Evolutionary conservation across 2,797 vertebrate genomes (phyloP).

Genomic region (Mycteria americana): DNA sequence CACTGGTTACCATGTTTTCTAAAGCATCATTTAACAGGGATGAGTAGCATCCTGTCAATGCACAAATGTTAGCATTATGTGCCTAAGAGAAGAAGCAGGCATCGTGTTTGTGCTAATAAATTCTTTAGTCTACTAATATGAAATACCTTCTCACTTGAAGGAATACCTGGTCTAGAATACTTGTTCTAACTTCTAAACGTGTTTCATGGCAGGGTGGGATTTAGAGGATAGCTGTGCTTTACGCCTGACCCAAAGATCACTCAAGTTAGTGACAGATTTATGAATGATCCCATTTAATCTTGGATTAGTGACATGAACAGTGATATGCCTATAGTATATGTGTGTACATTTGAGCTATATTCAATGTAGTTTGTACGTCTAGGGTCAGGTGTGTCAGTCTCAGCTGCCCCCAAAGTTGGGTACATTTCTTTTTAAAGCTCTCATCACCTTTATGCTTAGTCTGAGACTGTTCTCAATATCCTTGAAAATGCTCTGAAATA

Average conservation of each 20-base stretch:
- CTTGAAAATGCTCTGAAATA: not conserved
- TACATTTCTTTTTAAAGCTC: not conserved
- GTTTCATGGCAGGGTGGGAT: not conserved
- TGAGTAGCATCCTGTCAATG: not conserved
- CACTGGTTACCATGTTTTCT: not conserved
- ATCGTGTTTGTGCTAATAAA: not conserved
- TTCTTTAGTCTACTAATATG: not conserved
- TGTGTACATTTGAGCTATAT: not conserved
- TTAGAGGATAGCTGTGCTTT: not conserved
- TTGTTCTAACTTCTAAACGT: not conserved
- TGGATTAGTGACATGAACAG: not conserved
- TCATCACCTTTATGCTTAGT: not conserved
- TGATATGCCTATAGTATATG: not conserved
- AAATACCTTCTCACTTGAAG: not conserved
- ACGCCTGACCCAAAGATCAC: not conserved
- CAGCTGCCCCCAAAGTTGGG: not conserved
- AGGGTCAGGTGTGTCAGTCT: not conserved
- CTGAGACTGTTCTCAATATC: not conserved
- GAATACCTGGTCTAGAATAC: not conserved
- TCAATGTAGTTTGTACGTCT: not conserved
- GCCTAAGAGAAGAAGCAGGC: not conserved
- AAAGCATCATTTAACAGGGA: not conserved
- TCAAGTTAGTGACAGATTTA: not conserved
- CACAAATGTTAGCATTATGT: not conserved
- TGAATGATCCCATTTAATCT: not conserved